A percentile compares a stretch with the other conserved stretches of the same genome.
phyloP scores from a whole-genome alignment of 2,797 vertebrate species.

The Nyctibius grandis region DNA sequence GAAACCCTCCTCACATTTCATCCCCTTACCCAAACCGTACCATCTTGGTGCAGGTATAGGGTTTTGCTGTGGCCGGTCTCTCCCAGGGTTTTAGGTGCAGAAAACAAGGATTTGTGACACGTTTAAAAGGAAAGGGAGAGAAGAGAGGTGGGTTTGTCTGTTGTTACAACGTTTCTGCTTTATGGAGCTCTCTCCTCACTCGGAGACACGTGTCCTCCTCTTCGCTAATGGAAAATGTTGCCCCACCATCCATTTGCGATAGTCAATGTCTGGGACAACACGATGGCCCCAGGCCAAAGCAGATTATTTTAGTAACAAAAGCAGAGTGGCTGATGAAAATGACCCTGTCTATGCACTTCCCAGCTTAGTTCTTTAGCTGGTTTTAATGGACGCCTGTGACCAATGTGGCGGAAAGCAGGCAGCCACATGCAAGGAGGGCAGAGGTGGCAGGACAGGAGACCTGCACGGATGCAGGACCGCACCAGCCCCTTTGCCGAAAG shows the following conservation, averaged over 20 bases:
- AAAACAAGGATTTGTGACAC: background rate
- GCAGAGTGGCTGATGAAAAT: background rate
- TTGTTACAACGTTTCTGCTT: background rate
- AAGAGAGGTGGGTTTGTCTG: background rate
- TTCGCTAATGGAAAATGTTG: slow-evolving; percentile 34
- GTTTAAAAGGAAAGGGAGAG: background rate
- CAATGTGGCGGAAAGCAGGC: background rate
- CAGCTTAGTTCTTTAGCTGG: background rate
- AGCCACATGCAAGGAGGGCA: fast-evolving
- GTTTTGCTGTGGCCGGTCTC: background rate
- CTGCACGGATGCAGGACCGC: fast-evolving
- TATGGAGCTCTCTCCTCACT: background rate
- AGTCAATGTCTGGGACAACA: slow-evolving; percentile 39
- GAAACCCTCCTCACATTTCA: background rate
- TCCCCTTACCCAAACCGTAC: background rate
- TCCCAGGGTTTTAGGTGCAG: background rate
- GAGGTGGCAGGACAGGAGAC: fast-evolving
- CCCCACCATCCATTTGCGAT: background rate
- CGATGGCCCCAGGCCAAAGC: background rate
- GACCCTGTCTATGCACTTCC: background rate
- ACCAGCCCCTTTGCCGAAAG: background rate
- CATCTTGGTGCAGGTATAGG: background rate
- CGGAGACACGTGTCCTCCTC: fast-evolving
- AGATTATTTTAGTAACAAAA: slow-evolving; percentile 27
- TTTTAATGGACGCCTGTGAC: background rate